A percentile compares a stretch with the other conserved stretches of the same genome.
phyloP scores from a whole-genome alignment of 1,140 invertebrate genomes.

The Saccostrea cuccullata region DNA sequence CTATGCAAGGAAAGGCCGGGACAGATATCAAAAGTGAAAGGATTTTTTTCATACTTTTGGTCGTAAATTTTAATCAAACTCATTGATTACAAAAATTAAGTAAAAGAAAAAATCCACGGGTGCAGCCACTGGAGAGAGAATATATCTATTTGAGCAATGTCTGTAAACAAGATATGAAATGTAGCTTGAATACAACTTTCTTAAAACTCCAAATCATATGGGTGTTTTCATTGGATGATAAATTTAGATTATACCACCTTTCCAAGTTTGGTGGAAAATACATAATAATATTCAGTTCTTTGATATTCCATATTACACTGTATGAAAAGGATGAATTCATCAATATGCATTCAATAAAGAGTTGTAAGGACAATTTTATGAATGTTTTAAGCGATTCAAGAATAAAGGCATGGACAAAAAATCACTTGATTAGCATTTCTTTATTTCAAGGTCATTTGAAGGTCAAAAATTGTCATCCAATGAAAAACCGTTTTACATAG shows the following conservation, averaged over 20 bases:
- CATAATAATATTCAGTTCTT: background rate
- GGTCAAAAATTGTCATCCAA: conserved; percentile 13
- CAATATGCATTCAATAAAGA: background rate
- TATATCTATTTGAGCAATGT: no score
- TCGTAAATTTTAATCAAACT: no score
- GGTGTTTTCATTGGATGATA: conserved; percentile 12
- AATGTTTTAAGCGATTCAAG: background rate
- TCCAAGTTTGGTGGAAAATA: conserved; percentile 7
- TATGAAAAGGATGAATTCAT: background rate
- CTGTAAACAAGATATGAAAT: no score
- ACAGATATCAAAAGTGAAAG: no score
- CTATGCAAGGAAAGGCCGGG: no score
- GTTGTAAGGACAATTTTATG: background rate
- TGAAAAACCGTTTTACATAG: conserved; percentile 28
- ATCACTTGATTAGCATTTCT: background rate
- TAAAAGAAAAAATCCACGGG: no score
- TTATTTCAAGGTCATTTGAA: conserved; percentile 31
- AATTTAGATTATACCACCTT: background rate
- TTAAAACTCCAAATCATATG: background rate
- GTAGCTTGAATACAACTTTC: no score
- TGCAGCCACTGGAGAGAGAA: no score
- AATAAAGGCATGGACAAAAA: background rate
- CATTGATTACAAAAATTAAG: no score
- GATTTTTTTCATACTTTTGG: no score
- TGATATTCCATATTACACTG: background rate